phyloP scores from a whole-genome alignment of 2,113 vertebrate genomes.

The Notarius quadriscutis region DNA sequence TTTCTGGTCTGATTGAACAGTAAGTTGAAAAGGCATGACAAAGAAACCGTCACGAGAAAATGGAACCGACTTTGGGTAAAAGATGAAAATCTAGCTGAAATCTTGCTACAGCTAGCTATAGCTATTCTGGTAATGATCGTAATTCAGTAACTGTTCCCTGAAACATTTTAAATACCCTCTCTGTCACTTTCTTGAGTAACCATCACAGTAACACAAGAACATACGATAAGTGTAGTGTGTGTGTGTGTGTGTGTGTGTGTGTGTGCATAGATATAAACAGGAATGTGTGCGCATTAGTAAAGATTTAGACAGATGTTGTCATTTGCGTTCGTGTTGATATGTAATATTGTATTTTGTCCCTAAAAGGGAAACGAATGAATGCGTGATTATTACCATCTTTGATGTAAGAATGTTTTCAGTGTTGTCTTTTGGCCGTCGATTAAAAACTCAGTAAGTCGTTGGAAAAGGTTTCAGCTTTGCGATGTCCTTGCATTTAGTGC shows the following conservation, averaged over 20 bases:
- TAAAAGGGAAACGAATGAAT: neutral
- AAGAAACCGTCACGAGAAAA: neutral
- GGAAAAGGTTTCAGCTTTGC: neutral
- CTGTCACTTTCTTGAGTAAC: neutral
- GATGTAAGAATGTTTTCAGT: neutral
- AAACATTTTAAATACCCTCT: neutral
- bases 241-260: neutral
- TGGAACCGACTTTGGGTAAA: neutral
- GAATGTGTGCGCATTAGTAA: neutral
- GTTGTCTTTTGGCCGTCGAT: neutral
- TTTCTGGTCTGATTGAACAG: neutral
- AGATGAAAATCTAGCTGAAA: neutral
- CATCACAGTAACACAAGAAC: neutral
- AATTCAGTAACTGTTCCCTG: neutral
- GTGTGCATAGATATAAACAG: neutral
- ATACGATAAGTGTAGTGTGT: neutral
- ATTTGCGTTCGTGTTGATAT: neutral
- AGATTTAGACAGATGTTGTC: neutral
- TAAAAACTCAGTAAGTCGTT: neutral
- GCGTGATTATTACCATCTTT: neutral
- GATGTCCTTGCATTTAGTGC: neutral
- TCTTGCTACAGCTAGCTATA: too few relatives aligned
- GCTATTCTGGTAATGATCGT: neutral
- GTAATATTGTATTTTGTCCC: neutral
- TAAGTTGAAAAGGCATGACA: neutral